Evolutionary conservation across 1,140 invertebrate species (phyloP), one percentile per base, ranked within the genome.

Genomic region (Camponotus pennsylvanicus): DNA sequence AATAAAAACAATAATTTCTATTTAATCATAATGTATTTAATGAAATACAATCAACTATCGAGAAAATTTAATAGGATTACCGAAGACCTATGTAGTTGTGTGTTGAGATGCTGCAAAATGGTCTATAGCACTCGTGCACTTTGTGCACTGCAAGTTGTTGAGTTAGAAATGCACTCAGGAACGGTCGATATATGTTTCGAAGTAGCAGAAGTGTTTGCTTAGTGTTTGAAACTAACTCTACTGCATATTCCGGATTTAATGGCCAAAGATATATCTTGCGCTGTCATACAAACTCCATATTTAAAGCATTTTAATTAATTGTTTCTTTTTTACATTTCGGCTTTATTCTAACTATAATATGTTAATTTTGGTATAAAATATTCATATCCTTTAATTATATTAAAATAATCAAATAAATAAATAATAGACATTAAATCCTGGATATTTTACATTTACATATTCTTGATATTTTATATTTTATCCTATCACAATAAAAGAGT

Each of bases 171-270:
- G 79, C 79, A 82, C 79, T 82, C 79, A 73, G 69, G 55, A 83
- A 61, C 79, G 69, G 79, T 83, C 79, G 69, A 83, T 83, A 73
- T 61, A 75, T 83, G 79, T 83, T 27, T 75, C 79, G 55, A 83
- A 83, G 69, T 67, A 83, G 40, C 57, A 73, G 69, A 83, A 83
- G 69, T 73, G 79, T 83, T 83, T 83, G 79, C 69, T 75, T 75
- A 83, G 79, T 83, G 69, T 83, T 83, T 73, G 79, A 73, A 83
- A 83, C 79, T 82, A 82, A 82, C 79, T 82, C 27, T 18, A 61
- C 21, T 83, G 69, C 79, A 83, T 83, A 83, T 83, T 83, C 79
- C 52, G 69, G 79, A 83, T 83, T 83, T 83, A 83, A 83, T 83
- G 27, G 55, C 40, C 18, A 45, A 83, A 45, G 79, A 45, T 83